Percentiles rank a stretch among this genome's conserved stretches.
Evolutionary conservation across 2,888 invertebrate genomes (phyloP).

Genomic region (Drosophila kanekoi): DNA sequence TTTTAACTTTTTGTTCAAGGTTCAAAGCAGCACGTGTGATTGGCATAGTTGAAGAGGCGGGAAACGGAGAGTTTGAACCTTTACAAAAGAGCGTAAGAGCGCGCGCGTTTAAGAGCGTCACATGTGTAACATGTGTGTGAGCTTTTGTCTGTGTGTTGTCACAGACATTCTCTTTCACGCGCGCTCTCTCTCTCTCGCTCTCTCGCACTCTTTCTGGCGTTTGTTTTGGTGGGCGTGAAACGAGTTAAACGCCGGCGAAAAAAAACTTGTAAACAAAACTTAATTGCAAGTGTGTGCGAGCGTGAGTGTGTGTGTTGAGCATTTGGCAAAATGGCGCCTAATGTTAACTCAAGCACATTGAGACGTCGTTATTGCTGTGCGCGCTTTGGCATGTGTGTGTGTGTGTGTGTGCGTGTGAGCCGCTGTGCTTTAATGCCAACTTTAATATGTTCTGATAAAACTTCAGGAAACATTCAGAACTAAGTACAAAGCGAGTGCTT

Average conservation of each 20-base stretch:
- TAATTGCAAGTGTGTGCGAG: constrained; percentile 42
- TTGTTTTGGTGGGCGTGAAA: constrained; percentile 74
- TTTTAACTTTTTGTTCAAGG: constrained; percentile 21
- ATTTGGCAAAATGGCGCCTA: constrained; percentile 67
- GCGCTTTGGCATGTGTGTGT: constrained; percentile 4
- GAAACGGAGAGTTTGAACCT: background rate
- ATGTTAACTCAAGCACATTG: constrained; percentile 53
- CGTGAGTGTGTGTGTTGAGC: constrained; percentile 30
- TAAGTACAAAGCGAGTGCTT: background rate
- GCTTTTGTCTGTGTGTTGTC: constrained; percentile 17
- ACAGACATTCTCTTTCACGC: constrained; percentile 1
- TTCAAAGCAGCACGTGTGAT: constrained; percentile 54
- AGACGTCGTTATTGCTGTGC: constrained; percentile 68
- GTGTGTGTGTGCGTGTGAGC: constrained; percentile 6
- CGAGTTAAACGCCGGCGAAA: constrained; percentile 72
- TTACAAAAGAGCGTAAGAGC: constrained; percentile 15
- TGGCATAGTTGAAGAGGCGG: background rate
- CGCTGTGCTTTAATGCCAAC: constrained; percentile 36
- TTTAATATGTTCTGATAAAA: constrained; percentile 29
- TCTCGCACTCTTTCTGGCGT: constrained; percentile 26
- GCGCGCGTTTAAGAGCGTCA: constrained; percentile 38
- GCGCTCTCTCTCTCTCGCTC: constrained; percentile 10
- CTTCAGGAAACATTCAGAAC: constrained; percentile 1
- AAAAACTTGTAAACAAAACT: constrained; percentile 76
- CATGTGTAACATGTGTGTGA: constrained; percentile 20